These are phyloP conservation scores for Salvelinus sp. DNA, from an alignment of 2,113 vertebrate species.

Conservation along the genomic window DNA sequence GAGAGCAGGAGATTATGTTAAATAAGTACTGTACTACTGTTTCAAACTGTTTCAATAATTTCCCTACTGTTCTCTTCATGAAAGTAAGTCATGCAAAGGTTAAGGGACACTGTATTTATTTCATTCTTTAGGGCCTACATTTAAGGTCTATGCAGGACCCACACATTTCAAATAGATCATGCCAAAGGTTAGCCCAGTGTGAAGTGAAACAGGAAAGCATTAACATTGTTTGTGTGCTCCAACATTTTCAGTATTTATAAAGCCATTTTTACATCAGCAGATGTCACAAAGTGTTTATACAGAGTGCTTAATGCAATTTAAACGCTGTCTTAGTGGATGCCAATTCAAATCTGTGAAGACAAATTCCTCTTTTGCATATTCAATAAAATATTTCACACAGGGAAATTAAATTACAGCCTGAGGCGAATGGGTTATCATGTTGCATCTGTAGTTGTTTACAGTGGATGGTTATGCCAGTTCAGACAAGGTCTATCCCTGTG, in stretches of 20 bases:
- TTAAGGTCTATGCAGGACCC: constrained; percentile 42
- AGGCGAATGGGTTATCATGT: constrained; percentile 17
- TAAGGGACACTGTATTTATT: too few species aligned
- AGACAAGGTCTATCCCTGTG: constrained; percentile 28
- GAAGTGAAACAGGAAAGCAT: constrained; percentile 42
- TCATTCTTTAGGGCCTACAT: too few species aligned
- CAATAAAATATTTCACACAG: neutral
- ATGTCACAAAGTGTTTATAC: too few species aligned
- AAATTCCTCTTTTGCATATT: too few species aligned
- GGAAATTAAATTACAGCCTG: neutral
- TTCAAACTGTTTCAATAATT: neutral
- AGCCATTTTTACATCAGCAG: too few species aligned
- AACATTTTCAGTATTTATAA: too few species aligned
- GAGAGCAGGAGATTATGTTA: constrained; percentile 32
- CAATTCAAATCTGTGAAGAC: too few species aligned
- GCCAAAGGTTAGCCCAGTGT: constrained; percentile 53
- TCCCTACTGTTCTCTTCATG: neutral
- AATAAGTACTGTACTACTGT: neutral
- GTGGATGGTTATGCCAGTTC: constrained; percentile 21
- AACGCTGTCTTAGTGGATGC: too few species aligned
- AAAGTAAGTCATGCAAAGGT: neutral
- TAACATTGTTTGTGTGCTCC: constrained; percentile 24
- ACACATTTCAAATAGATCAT: constrained; percentile 67
- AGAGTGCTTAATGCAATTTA: too few species aligned
- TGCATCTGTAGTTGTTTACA: constrained; percentile 41